Evolutionary conservation across 2,888 invertebrate genomes (phyloP).

Genomic region (Trachelus troglodyta): DNA sequence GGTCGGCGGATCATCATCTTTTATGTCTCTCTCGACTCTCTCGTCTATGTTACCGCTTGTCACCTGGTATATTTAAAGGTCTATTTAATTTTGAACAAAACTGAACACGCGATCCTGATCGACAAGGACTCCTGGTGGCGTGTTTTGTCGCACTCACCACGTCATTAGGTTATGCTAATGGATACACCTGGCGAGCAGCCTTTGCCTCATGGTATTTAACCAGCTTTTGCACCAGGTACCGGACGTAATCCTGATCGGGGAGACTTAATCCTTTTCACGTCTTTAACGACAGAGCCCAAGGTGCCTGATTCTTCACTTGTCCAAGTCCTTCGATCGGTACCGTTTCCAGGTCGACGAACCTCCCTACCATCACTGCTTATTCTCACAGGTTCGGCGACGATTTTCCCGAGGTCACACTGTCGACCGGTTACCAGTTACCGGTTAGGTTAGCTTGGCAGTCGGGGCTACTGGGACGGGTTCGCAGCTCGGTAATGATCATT

Average conservation of each 20-base stretch:
- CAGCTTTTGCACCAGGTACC: not conserved
- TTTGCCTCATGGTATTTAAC: not conserved
- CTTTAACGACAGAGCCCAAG: not conserved
- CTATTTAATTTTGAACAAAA: conserved; percentile 11
- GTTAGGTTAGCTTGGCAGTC: not conserved
- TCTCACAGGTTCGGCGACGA: conserved; percentile 8
- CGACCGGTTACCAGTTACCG: not conserved
- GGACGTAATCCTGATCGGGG: not conserved
- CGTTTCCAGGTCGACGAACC: not conserved
- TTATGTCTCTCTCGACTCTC: conserved; percentile 13
- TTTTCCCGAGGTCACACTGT: not conserved
- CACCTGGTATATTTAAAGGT: not conserved
- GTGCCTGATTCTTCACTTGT: not conserved
- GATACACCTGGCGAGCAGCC: conserved; percentile 47
- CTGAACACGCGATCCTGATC: not conserved
- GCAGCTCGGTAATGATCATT: conserved; percentile 53
- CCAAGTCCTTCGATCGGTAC: not conserved
- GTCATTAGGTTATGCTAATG: conserved; percentile 61
- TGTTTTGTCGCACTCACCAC: conserved; percentile 48
- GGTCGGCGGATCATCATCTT: conserved; percentile 14
- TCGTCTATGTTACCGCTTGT: not conserved
- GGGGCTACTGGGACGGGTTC: not conserved
- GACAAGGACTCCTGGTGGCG: conserved; percentile 23
- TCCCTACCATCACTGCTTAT: not conserved
- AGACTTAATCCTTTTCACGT: not conserved